Evolutionary conservation across 2,797 vertebrate genomes (phyloP).

Genomic region (Pseudochirops cupreus): DNA sequence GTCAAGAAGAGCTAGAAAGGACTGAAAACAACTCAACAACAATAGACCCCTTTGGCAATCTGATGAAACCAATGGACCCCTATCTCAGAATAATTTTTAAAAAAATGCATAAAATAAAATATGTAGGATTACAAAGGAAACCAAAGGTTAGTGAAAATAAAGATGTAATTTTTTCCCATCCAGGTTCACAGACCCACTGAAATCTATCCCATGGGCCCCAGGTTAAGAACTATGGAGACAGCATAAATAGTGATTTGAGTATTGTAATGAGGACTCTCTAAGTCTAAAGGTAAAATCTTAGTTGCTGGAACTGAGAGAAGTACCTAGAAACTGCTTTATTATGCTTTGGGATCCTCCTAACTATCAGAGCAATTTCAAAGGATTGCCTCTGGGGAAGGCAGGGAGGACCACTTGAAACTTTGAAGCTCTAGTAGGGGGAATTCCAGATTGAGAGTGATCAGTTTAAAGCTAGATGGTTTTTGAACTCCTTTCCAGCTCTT

Average conservation of each 20-base stretch:
- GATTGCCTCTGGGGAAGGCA: neutral
- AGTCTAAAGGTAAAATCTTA: neutral
- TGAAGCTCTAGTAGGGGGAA: neutral
- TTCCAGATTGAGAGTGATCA: neutral
- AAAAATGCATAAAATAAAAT: neutral
- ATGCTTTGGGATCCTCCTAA: neutral
- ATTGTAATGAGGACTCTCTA: neutral
- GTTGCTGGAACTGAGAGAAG: neutral
- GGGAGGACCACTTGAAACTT: neutral
- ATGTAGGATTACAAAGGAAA: neutral
- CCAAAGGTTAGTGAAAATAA: neutral
- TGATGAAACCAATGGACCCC: neutral
- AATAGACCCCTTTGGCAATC: neutral
- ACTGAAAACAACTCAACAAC: neutral
- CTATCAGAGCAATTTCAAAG: neutral
- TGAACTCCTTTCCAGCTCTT: neutral
- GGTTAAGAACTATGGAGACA: neutral
- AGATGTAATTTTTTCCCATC: neutral
- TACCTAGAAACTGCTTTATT: neutral
- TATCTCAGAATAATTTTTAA: neutral
- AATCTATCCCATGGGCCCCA: neutral
- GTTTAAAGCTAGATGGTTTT: neutral
- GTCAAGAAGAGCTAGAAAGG: neutral
- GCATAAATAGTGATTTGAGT: neutral
- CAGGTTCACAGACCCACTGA: neutral